These are phyloP conservation scores for Chrysolina americana DNA, from an alignment of 2,888 invertebrate genomes.

Conservation along the genomic window DNA sequence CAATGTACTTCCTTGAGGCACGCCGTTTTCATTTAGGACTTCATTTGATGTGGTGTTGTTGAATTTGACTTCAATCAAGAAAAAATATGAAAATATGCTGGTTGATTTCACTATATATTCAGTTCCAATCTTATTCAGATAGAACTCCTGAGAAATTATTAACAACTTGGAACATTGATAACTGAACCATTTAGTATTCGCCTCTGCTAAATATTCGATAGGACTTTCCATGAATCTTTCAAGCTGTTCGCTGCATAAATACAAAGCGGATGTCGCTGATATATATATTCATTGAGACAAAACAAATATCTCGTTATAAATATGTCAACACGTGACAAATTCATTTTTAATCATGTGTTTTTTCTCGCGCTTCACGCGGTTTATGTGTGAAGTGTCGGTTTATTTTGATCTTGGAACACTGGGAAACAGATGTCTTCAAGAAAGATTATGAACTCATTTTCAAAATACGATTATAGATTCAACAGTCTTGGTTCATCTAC, in stretches of 20 bases:
- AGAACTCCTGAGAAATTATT: no score
- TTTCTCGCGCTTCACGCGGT: slow-evolving; percentile 11
- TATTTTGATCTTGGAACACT: slow-evolving; percentile 23
- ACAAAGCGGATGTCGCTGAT: slow-evolving; percentile 40
- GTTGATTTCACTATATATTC: no score
- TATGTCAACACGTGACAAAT: slow-evolving; percentile 45
- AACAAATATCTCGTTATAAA: slow-evolving; percentile 36
- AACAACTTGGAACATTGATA: neutral
- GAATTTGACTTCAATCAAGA: no score
- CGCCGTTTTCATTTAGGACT: no score
- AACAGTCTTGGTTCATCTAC: neutral
- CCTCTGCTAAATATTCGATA: neutral
- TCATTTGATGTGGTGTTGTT: no score
- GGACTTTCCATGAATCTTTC: slow-evolving; percentile 16
- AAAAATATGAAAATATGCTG: no score
- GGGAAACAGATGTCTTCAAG: slow-evolving; percentile 21
- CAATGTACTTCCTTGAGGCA: no score
- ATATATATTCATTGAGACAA: slow-evolving; percentile 35
- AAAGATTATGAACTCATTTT: neutral
- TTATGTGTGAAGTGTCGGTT: slow-evolving; percentile 22
- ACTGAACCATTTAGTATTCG: neutral
- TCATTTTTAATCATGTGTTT: slow-evolving; percentile 38
- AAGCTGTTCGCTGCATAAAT: slow-evolving; percentile 19
- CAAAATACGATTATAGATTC: neutral
- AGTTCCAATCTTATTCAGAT: no score